Evolutionary conservation across 2,888 invertebrate species (phyloP), one percentile per base, ranked within the genome.

Genomic region (Noctua pronuba): DNA sequence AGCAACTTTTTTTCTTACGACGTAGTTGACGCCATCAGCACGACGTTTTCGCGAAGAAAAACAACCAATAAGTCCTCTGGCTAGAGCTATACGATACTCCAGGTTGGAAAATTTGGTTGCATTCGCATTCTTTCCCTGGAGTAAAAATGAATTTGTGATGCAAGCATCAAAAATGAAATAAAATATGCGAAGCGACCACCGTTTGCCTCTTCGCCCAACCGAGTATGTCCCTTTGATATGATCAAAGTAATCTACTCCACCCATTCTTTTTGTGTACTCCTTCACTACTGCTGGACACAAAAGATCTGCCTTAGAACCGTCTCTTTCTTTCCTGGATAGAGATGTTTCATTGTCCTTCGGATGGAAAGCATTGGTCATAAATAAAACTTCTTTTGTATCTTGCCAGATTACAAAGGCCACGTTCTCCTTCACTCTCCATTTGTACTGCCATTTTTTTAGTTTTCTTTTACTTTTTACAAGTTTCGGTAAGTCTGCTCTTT

Each of bases 211-310:
- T 55, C 88, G 69, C 55, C 88, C 85, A 73, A 88, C 82, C 4
- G 87, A 77, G 80, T 88, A 90, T 31, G 86, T 81, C 38, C 72
- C 77, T 69, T 82, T 87, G n/a, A 84, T 38, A 24, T 86, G 86
- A 73, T 89, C 88, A 62, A 88, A 88, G 65, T 73, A 82, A 80
- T 87, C 85, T 52, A 68, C 87, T 16, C 88, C 88, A 13, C 88
- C 89, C 88, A 88, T 89, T 75, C 88, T 81, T 80, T 89, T 89
- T 21, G 88, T 88, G 69, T 89, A 90, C 74, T 88, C 77, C 79
- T 86, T 82, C 44, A 89, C 75, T 68, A 72, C 84, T 75, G 75
- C 69, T 66, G 80, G 84, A 71, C 86, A 84, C 62, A 76, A 18
- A 49, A 80, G 65, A 67, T 62, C 75, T 60, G 78, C 74, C 74